Evolutionary conservation across 1,140 invertebrate species (phyloP), one percentile per base, ranked within the genome.

Genomic region (Bombyx mandarina): DNA sequence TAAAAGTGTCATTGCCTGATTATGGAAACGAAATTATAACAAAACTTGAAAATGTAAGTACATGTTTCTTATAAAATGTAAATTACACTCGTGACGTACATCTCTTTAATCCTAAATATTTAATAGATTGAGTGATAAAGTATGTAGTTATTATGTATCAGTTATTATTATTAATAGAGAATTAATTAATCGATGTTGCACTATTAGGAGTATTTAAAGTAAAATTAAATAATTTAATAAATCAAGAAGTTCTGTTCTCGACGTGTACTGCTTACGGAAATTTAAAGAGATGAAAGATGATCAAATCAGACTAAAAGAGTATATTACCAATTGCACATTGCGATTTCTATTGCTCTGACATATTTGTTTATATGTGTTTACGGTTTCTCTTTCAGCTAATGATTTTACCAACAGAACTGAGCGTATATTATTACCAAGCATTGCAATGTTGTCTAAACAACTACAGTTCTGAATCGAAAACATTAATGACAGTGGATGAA

Each of bases 371-470:
- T 35, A 35, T 35, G 26, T 0, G 26, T 35, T 35, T 35, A 35
- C 26, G 26, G n/a, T 60, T 54, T 63, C 61, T 57, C 49, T 73
- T 79, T 5, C 63, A 91, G 90, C 71, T 90, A 60, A 79, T 90
- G 66, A 84, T 83, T 22, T 64, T 91, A 51, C 90, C 90, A 1
- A 79, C 83, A 12, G 82, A 89, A 58, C 75, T 91, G 3, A 80
- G 88, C 43, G 73, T 84, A 1, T 91, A 89, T 79, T 90, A 90
- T 62, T 90, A 90, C 58, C 90, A 91, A 62, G 88, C 89, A 1
- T 64, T 90, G 42, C 81, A 88, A 63, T 92, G 88, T 67, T 75
- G 68, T 73, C 63, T 76, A 26, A 76, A 88, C 60, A 88, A 88
- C 62, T 88, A 79, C 61, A 73, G 62, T 1, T 56, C 54, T 0